Conservation (phyloP, 2,797 vertebrate species). For the Sparidentex hasta region DNA sequence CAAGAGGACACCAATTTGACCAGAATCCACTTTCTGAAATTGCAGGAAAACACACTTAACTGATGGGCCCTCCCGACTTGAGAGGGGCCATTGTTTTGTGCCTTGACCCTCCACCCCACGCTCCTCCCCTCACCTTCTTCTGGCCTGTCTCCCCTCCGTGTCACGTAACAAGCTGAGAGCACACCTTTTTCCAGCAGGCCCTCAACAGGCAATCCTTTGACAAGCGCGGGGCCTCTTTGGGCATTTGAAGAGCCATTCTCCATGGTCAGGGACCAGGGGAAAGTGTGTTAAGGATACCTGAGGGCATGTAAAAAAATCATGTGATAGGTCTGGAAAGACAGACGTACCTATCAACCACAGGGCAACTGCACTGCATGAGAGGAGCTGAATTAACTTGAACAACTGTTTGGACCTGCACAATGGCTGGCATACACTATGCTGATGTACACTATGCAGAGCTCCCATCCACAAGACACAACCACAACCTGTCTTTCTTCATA, state of each 20-base stretch:
- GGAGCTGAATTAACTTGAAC: slow-evolving; percentile 17
- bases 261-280: slow-evolving; percentile 66
- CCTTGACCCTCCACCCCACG: slow-evolving; percentile 51
- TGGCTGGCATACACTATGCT: neutral
- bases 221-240: slow-evolving; percentile 62
- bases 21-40: slow-evolving; percentile 85
- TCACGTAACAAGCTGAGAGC: slow-evolving; percentile 74
- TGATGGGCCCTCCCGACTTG: slow-evolving; percentile 75
- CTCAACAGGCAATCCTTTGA: slow-evolving; percentile 75
- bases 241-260: slow-evolving; percentile 69
- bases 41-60: slow-evolving; percentile 83
- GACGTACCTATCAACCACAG: slow-evolving; percentile 48
- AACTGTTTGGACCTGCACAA: slow-evolving; percentile 6
- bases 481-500: neutral
- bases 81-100: slow-evolving; percentile 76
- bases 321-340: slow-evolving; percentile 51
- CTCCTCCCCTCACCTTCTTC: slow-evolving; percentile 69
- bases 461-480: neutral
- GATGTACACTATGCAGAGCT: neutral
- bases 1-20: slow-evolving; percentile 80
- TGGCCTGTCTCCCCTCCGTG: slow-evolving; percentile 72
- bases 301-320: slow-evolving; percentile 75
- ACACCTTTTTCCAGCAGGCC: slow-evolving; percentile 70
- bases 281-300: slow-evolving; percentile 76
- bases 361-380: slow-evolving; percentile 25